Base-by-base conservation (phyloP, 2,797 vertebrate genomes). In the Spinus pinus region DNA sequence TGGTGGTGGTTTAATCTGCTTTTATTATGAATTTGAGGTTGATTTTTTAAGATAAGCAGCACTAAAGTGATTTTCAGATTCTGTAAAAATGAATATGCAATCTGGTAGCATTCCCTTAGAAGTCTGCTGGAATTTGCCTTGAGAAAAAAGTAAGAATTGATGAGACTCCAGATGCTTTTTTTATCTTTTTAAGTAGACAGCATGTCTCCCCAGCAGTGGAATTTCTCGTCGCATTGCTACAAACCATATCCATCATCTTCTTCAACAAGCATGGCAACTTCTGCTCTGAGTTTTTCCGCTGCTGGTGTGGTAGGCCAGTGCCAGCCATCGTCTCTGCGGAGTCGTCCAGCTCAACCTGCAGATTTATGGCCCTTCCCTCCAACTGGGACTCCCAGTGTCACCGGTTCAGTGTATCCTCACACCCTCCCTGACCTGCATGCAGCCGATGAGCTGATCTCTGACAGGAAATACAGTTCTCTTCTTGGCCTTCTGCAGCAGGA, bases 401-500 rank as follows among this genome's bases (percentile, higher is more conserved):
- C 95, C 0, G 92, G 92, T 62, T 82, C 96, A 2, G 62, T 90
- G 3, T 98, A 97, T 50, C 90, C 93, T 88, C 88, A 85, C 20
- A 73, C 80, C 21, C 77, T 97, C 37, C 81, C 97, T 12, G 81
- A 96, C 30, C 95, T 90, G 80, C 94, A 96, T 12, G 39, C 31
- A 42, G 86, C 57, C 1, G 88, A 96, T 31, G 96, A 98, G 42
- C 91, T 97, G 39, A 85, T 97, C 8, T 96, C 98, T 12, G 98
- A 98, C 70, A 98, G 98, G 83, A 98, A 98, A 85, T 98, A 98
- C 37, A 97, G 97, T 30, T 98, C 99, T 74, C 96, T 99, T 42
- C 98, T 99, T 80, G 98, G 98, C 86, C 97, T 99, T 21, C 96
- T 99, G 92, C 98, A 99, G n/a, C 98, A 96, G 42, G 99, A 99